Evolutionary conservation across 2,113 vertebrate species (phyloP), one percentile per base, ranked within the genome.

Genomic region (Ranitomeya imitator): DNA sequence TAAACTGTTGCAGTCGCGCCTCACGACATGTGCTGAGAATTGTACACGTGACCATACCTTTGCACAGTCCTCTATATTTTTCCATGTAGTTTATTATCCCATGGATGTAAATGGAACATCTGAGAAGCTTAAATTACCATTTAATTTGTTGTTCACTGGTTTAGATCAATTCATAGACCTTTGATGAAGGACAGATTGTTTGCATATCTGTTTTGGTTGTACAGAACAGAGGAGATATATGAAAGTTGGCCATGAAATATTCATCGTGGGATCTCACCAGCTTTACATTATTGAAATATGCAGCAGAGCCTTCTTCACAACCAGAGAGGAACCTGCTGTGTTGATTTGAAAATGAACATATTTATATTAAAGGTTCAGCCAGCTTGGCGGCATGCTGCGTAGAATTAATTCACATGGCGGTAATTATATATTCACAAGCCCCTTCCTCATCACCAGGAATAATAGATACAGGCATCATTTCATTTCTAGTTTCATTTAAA

Each of bases 401-500:
- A 86, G 3, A 89, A 91, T 90, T 90, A 89, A 90, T 86, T 90
- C 82, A 16, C 1, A 76, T 52, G 91, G 67, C 82, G 90, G 85
- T 89, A 91, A 88, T 91, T 92, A 93, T 76, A 87, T 80, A 79
- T 92, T 89, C 89, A 90, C 87, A 90, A 90, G 89, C 89, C 88
- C 87, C 45, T 89, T 23, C 90, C 63, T 51, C 76, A 79, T 91
- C 86, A 19, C 76, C 90, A 76, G n/a, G 86, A 91, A 92, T 81
- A 90, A 92, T 91, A 90, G 91, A 84, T 90, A 86, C 86, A 67
- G 91, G 87, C 86, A 55, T 90, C 80, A 91, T 87, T 86, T 90
- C 90, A 91, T 87, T 86, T 90, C 90, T 88, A 91, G 91, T 92
- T 88, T 91, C 90, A 93, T 90, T 92, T 92, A 90, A 69, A 90